These are phyloP conservation scores for Drosophila pruinosa DNA, from an alignment of 1,140 invertebrate species.

Conservation along the genomic window DNA sequence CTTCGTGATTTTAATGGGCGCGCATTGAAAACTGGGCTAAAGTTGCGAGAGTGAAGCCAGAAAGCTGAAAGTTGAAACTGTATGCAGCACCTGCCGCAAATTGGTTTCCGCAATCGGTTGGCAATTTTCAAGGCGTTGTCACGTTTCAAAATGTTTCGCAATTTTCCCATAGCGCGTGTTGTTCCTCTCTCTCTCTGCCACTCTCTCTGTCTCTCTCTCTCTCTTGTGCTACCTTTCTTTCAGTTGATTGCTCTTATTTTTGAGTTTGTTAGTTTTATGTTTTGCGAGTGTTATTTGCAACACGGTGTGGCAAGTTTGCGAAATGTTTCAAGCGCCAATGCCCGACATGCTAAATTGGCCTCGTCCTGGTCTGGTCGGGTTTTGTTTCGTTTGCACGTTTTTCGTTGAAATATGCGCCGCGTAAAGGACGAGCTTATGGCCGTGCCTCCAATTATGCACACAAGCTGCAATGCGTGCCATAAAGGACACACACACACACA, in stretches of 20 bases:
- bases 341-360: conserved; percentile 44
- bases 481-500: conserved; percentile 8
- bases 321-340: background rate
- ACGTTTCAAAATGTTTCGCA: conserved; percentile 65
- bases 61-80: conserved; percentile 13
- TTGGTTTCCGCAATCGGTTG: conserved; percentile 31
- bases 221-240: background rate
- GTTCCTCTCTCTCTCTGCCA: background rate
- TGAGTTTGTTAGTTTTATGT: conserved; percentile 22
- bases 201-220: background rate
- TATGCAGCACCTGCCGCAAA: conserved; percentile 59
- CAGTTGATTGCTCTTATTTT: conserved; percentile 14
- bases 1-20: conserved; percentile 30
- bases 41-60: background rate
- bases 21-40: background rate
- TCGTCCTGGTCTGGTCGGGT: conserved; percentile 17
- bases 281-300: conserved; percentile 12
- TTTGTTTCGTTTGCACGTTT: conserved; percentile 29
- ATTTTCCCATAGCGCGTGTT: conserved; percentile 31
- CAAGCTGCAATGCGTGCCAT: conserved; percentile 28
- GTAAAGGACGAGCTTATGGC: background rate
- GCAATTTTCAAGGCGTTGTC: conserved; percentile 44
- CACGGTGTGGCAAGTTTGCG: background rate
- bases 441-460: conserved; percentile 62
- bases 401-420: conserved; percentile 26